Evolutionary conservation across 1,140 invertebrate genomes (phyloP).

Genomic region (Nomia melanderi): DNA sequence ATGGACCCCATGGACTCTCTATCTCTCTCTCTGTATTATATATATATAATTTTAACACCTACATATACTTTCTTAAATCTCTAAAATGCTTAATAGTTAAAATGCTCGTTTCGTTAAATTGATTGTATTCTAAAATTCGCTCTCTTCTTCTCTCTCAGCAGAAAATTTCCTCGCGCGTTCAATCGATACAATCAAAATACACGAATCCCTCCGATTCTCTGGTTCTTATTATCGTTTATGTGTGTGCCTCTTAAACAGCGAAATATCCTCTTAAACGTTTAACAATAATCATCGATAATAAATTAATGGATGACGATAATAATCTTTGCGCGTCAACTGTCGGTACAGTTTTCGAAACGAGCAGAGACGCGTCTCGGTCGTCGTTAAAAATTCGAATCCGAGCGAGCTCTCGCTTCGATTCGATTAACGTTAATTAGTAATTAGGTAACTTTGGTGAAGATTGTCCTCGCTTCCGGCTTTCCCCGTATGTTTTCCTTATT

Average conservation of each 20-base stretch:
- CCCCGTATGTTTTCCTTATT: neutral
- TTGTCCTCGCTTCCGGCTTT: slow-evolving; percentile 33
- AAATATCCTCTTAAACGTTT: slow-evolving; percentile 28
- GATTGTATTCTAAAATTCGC: no score
- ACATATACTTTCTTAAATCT: slow-evolving; percentile 22
- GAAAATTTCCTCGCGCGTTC: no score
- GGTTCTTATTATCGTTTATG: no score
- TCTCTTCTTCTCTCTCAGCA: neutral
- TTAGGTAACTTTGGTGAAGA: slow-evolving; percentile 38
- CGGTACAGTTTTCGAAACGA: no score
- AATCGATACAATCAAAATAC: no score
- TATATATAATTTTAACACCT: slow-evolving; percentile 12
- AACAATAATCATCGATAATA: slow-evolving; percentile 11
- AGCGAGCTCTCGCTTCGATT: neutral
- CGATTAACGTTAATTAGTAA: neutral
- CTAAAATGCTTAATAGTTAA: neutral
- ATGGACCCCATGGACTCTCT: slow-evolving; percentile 27
- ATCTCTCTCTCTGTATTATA: neutral
- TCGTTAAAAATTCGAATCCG: slow-evolving; percentile 3
- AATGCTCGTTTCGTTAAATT: neutral
- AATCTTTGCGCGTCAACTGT: no score
- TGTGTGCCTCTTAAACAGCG: slow-evolving; percentile 15
- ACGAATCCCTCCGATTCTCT: no score
- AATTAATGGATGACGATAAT: no score
- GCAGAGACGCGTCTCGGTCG: slow-evolving; percentile 20